Evolutionary conservation across 2,797 vertebrate genomes (phyloP).

Genomic region (Erethizon dorsatum): DNA sequence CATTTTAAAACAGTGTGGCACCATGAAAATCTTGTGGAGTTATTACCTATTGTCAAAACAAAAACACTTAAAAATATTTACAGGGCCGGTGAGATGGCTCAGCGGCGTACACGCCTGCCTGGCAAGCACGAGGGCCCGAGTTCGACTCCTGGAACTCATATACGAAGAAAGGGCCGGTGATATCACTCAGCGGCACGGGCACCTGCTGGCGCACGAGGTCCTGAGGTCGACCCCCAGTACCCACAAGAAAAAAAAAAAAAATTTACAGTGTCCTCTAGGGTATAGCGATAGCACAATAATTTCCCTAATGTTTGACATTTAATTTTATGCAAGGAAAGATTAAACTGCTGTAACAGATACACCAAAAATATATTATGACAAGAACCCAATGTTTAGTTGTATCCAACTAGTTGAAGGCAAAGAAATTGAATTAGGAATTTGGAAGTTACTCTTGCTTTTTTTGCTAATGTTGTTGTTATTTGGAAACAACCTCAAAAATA

Average conservation of each 20-base stretch:
- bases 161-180: too few species aligned
- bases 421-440: conserved; percentile 33
- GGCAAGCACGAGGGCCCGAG: too few species aligned
- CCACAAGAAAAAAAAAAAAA: too few species aligned
- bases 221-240: too few species aligned
- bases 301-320: not conserved
- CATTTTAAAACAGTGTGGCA: conserved; percentile 23
- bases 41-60: conserved; percentile 34
- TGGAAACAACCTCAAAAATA: not conserved
- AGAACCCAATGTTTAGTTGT: not conserved
- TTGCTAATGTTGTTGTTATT: not conserved
- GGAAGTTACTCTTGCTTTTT: not conserved
- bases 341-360: not conserved
- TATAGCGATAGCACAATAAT: not conserved
- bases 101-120: too few species aligned
- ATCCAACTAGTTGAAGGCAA: not conserved
- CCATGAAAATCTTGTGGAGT: not conserved
- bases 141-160: too few species aligned
- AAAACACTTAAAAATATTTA: conserved; percentile 52
- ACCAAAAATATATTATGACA: not conserved
- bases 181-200: too few species aligned
- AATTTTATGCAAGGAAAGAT: conserved; percentile 3
- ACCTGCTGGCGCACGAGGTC: too few species aligned
- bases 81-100: too few species aligned
- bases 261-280: too few species aligned